phyloP scores from a whole-genome alignment of 2,797 vertebrate species.

The Spea hammondii region DNA sequence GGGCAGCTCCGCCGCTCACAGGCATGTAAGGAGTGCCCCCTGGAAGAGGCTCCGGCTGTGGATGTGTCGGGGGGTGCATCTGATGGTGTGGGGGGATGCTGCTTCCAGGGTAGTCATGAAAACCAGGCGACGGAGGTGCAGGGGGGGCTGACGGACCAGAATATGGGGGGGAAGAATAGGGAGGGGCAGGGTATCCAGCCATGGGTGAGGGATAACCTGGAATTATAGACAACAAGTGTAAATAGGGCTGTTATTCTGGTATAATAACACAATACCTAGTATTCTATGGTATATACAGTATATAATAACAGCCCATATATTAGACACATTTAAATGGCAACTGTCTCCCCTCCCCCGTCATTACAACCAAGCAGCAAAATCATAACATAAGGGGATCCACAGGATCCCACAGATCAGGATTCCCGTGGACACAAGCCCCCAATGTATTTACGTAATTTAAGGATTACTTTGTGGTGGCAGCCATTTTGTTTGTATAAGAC shows the following conservation, averaged over 20 bases:
- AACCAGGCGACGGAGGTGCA: constrained; percentile 27
- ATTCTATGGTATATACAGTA: too few relatives aligned
- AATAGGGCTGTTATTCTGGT: too few relatives aligned
- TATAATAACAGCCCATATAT: neutral
- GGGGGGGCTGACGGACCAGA: constrained; percentile 34
- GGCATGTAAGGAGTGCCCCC: constrained; percentile 34
- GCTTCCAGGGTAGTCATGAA: constrained; percentile 42
- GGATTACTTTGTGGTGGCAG: too few relatives aligned
- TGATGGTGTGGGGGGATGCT: constrained; percentile 26
- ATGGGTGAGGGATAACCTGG: constrained; percentile 38
- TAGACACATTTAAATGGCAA: neutral
- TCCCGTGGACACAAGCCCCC: too few relatives aligned
- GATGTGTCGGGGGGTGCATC: constrained; percentile 18
- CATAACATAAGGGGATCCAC: too few relatives aligned
- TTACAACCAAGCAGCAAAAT: too few relatives aligned
- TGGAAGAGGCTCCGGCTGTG: constrained; percentile 18
- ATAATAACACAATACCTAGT: too few relatives aligned
- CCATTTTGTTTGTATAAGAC: too few relatives aligned
- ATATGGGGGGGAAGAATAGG: constrained; percentile 32
- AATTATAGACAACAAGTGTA: neutral
- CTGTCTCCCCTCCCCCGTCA: too few relatives aligned
- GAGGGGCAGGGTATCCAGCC: constrained; percentile 25
- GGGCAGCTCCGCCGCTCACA: constrained; percentile 28
- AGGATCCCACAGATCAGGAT: too few relatives aligned
- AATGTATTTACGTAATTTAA: too few relatives aligned